These are phyloP conservation scores for Coluber constrictor DNA, from an alignment of 2,797 vertebrate genomes.

Conservation along the genomic window DNA sequence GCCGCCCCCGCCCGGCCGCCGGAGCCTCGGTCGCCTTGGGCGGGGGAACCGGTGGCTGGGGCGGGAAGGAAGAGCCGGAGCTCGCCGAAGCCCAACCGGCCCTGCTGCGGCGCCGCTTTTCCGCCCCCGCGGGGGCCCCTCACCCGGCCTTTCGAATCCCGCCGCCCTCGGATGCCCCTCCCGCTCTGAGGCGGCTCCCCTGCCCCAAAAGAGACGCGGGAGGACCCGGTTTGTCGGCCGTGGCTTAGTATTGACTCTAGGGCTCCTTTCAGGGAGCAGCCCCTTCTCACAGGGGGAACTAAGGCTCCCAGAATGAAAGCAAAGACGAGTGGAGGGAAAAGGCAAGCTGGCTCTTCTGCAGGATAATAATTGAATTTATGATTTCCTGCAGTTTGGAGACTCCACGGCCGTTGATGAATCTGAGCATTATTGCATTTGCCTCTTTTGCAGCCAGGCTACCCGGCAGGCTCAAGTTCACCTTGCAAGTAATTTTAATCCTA, in stretches of 20 bases:
- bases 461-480: neutral
- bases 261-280: no score
- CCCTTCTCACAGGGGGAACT: no score
- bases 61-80: no score
- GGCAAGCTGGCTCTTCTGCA: no score
- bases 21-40: neutral
- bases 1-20: no score
- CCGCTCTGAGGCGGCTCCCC: neutral
- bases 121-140: no score
- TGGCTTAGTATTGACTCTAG: neutral
- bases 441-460: neutral
- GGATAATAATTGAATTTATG: rapidly evolving
- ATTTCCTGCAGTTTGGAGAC: neutral
- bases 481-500: neutral
- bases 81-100: neutral
- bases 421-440: neutral
- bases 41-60: neutral
- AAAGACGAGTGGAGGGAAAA: neutral
- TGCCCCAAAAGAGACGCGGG: neutral
- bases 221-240: no score
- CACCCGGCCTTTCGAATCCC: neutral
- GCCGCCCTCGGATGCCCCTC: neutral
- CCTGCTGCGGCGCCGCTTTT: neutral
- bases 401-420: no score
- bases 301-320: no score